These are phyloP conservation scores for Pentamera pediparva DNA, from an alignment of 53 echinoderm and acorn worm species.

Conservation along the genomic window DNA sequence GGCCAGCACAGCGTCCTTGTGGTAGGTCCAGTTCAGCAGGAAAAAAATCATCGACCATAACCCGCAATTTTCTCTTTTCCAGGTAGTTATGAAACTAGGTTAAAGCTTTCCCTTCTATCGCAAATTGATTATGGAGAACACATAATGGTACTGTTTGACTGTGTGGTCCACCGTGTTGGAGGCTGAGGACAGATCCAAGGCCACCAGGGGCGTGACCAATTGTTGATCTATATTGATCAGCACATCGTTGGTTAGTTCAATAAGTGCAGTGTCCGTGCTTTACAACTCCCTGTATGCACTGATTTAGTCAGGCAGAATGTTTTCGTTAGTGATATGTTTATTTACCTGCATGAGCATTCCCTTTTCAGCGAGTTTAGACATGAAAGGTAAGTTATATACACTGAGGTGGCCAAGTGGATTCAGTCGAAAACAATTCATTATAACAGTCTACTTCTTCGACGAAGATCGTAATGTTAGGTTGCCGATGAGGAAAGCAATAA, in stretches of 20 bases:
- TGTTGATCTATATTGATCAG: not conserved
- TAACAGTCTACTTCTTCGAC: too few species aligned
- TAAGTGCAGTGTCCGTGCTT: conserved; percentile 14
- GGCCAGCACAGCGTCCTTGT: too few species aligned
- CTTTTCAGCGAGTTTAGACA: conserved; percentile 11
- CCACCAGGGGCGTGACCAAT: not conserved
- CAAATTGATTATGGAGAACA: conserved; percentile 5
- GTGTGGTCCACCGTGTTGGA: not conserved
- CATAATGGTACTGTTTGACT: not conserved
- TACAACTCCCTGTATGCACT: not conserved
- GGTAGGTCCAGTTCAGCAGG: not conserved
- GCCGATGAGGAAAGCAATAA: too few species aligned
- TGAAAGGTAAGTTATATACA: conserved; percentile 18
- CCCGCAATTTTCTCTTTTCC: not conserved
- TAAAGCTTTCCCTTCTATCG: not conserved
- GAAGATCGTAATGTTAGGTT: too few species aligned
- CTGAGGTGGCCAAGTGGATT: too few species aligned
- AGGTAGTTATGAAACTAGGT: not conserved
- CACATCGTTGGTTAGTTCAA: not conserved
- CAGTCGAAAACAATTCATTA: too few species aligned
- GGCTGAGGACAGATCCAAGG: not conserved
- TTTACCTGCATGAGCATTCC: conserved; percentile 2
- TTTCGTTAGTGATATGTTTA: not conserved
- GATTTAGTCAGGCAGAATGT: conserved; percentile 4
- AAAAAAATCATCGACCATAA: not conserved